Conservation (phyloP, 2,113 vertebrate species). For the Neofelis nebulosa region DNA sequence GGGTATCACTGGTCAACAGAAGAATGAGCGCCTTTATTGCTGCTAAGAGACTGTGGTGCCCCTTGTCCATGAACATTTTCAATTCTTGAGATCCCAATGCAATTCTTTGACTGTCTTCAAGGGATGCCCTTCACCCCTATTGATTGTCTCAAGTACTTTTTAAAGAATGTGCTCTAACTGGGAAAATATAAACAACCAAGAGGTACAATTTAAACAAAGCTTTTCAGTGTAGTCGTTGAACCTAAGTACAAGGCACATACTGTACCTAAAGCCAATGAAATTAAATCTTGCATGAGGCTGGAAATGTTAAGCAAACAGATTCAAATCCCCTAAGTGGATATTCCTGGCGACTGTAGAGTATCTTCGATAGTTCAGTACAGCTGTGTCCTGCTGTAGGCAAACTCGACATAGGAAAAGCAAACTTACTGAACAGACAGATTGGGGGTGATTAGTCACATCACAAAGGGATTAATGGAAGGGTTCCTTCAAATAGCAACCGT, state of each 20-base stretch:
- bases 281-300: slow-evolving; percentile 59
- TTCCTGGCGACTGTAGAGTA: neutral
- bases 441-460: neutral
- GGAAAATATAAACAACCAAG: slow-evolving; percentile 29
- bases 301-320: slow-evolving; percentile 69
- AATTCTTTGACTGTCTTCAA: slow-evolving; percentile 38
- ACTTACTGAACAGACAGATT: slow-evolving; percentile 26
- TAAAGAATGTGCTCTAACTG: neutral
- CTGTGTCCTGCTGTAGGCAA: slow-evolving; percentile 53
- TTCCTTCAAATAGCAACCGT: slow-evolving; percentile 20
- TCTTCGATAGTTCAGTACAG: neutral
- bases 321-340: slow-evolving; percentile 45
- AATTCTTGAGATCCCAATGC: neutral
- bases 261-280: slow-evolving; percentile 53
- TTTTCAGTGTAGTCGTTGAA: slow-evolving; percentile 21
- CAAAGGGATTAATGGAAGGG: slow-evolving; percentile 22
- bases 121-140: neutral
- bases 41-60: neutral
- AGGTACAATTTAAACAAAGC: slow-evolving; percentile 58
- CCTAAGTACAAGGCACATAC: slow-evolving; percentile 34
- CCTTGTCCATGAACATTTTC: neutral
- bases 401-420: slow-evolving; percentile 50
- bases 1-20: neutral
- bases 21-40: neutral
- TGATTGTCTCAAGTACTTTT: slow-evolving; percentile 19